These are phyloP conservation scores for Apostichopus parvimensis DNA, from an alignment of 35 echinoderm and acorn worm genomes.

Conservation along the genomic window DNA sequence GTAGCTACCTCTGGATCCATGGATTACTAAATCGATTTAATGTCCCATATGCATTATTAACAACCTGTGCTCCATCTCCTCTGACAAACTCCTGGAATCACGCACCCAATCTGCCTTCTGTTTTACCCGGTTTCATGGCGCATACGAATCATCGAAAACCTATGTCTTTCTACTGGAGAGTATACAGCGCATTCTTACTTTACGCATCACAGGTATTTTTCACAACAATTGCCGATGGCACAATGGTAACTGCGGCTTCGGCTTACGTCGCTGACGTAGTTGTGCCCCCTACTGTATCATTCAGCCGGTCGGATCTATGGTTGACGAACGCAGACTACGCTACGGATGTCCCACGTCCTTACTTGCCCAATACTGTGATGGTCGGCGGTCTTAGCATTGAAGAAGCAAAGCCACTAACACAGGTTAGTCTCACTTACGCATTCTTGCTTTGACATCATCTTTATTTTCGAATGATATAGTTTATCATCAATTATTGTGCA, in stretches of 20 bases:
- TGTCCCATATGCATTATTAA: conserved; percentile 13
- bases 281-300: not conserved
- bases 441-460: too few species aligned
- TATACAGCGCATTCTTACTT: not conserved
- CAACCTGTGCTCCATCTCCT: conserved; percentile 13
- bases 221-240: not conserved
- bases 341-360: conserved; percentile 42
- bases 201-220: not conserved
- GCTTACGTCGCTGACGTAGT: not conserved
- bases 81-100: conserved; percentile 19
- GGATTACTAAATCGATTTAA: conserved; percentile 3
- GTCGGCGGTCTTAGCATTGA: conserved; percentile 37
- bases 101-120: conserved; percentile 38
- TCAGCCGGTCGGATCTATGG: conserved; percentile 24
- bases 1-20: conserved; percentile 39
- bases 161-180: conserved; percentile 29
- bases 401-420: not conserved
- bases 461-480: too few species aligned
- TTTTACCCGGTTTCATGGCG: conserved; percentile 25
- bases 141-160: not conserved
- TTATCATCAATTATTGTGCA: too few species aligned
- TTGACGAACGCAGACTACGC: conserved; percentile 38
- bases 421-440: not conserved
- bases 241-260: not conserved
- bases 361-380: conserved; percentile 29